A percentile compares a stretch with the other conserved stretches of the same genome.
Conservation (phyloP, 2,888 invertebrate species). For the Cactoblastis cactorum region DNA sequence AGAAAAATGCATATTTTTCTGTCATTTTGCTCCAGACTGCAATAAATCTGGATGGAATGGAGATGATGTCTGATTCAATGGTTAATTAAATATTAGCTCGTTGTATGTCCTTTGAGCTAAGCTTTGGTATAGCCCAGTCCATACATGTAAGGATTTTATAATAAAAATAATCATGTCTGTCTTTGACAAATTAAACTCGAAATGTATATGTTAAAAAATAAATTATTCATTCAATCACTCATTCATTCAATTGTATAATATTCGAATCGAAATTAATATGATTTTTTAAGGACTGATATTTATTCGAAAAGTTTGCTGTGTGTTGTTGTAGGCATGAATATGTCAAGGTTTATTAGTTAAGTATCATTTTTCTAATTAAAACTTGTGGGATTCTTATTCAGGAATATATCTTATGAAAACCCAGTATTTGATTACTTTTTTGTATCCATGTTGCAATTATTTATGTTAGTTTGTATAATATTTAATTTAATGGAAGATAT, state of each 20-base stretch:
- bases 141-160: too few relatives aligned
- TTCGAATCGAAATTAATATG: neutral
- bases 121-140: too few relatives aligned
- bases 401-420: neutral
- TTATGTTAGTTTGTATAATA: conserved; percentile 9
- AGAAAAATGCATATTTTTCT: neutral
- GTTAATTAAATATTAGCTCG: too few relatives aligned
- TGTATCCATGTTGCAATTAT: conserved; percentile 8
- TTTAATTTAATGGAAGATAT: neutral
- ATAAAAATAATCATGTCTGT: too few relatives aligned
- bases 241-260: neutral
- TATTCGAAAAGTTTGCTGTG: neutral
- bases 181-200: too few relatives aligned
- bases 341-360: too few relatives aligned
- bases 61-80: too few relatives aligned
- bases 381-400: neutral
- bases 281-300: neutral
- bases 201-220: too few relatives aligned
- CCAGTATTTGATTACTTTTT: conserved; percentile 1
- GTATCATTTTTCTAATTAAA: neutral
- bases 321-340: too few relatives aligned
- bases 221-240: neutral
- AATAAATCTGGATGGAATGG: too few relatives aligned
- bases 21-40: neutral
- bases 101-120: too few relatives aligned